These are phyloP conservation scores for Lacerta bilineata DNA, from an alignment of 2,797 vertebrate genomes.

Conservation along the genomic window DNA sequence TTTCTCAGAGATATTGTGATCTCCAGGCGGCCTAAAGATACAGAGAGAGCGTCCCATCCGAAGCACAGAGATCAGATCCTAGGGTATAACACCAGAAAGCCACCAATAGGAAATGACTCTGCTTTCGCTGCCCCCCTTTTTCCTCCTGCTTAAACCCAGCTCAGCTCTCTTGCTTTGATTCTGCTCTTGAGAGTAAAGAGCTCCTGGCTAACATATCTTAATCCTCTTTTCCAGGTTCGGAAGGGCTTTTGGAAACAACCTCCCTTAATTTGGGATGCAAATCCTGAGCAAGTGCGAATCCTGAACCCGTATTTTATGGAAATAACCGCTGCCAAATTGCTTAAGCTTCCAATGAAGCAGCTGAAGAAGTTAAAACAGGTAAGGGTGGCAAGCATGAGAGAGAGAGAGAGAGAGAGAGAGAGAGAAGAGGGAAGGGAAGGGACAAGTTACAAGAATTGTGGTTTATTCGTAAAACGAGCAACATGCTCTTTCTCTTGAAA, in stretches of 20 bases:
- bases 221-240: slow-evolving; percentile 75
- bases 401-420: neutral
- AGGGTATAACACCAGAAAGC: neutral
- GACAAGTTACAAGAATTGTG: neutral
- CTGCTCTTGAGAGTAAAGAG: neutral
- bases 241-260: slow-evolving; percentile 96
- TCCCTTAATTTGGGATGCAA: slow-evolving; percentile 90
- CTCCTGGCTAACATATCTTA: neutral
- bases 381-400: slow-evolving; percentile 21
- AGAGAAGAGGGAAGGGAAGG: too few species aligned
- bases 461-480: neutral
- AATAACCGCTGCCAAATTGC: slow-evolving; percentile 88
- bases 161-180: neutral
- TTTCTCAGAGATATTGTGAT: neutral
- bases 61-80: neutral
- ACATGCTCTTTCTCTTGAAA: neutral
- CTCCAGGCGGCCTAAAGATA: neutral
- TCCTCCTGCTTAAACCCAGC: neutral
- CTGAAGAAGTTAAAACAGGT: slow-evolving; percentile 85
- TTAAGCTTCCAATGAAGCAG: slow-evolving; percentile 82
- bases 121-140: neutral
- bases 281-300: slow-evolving; percentile 84
- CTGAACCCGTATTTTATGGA: slow-evolving; percentile 93
- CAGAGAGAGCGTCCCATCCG: neutral
- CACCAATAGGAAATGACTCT: neutral